A percentile compares a stretch with the other conserved stretches of the same genome.
Conservation (phyloP, 2,797 vertebrate species). For the Cottoperca gobio region DNA sequence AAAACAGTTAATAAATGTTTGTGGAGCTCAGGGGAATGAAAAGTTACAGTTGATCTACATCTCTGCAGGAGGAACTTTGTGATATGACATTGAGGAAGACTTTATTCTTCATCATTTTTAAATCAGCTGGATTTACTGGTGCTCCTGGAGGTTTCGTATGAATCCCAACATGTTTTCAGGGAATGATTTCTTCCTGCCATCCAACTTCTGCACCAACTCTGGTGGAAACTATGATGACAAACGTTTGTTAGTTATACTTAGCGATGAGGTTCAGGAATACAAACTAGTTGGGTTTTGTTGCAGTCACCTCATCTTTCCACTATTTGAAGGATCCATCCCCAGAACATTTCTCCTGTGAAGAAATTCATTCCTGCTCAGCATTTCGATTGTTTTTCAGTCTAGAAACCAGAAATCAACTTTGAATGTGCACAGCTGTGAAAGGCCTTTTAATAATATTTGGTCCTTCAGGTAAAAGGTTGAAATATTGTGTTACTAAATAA, state of each 20-base stretch:
- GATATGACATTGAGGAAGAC: not conserved
- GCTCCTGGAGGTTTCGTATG: conserved; percentile 66
- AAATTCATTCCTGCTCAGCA: conserved; percentile 35
- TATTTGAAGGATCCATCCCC: conserved; percentile 41
- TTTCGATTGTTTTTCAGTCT: too few relatives aligned
- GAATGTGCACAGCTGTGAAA: too few relatives aligned
- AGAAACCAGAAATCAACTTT: too few relatives aligned
- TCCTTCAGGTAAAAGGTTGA: too few relatives aligned
- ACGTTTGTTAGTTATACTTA: too few relatives aligned
- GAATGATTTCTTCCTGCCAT: conserved; percentile 54
- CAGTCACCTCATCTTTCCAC: too few relatives aligned
- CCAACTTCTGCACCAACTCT: conserved; percentile 57
- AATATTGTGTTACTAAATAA: too few relatives aligned
- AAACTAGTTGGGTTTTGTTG: too few relatives aligned
- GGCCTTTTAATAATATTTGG: too few relatives aligned
- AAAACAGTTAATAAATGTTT: not conserved
- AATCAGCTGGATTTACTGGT: conserved; percentile 60
- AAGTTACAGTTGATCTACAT: not conserved
- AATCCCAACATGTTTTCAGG: conserved; percentile 60
- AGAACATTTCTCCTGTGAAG: conserved; percentile 33
- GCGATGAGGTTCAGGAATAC: conserved; percentile 8
- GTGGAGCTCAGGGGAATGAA: not conserved
- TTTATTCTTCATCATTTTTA: not conserved
- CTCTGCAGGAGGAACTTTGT: too few relatives aligned
- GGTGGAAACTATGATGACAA: conserved; percentile 35